phyloP scores from a whole-genome alignment of 2,888 invertebrate genomes.

The Eurytoma adleriae region DNA sequence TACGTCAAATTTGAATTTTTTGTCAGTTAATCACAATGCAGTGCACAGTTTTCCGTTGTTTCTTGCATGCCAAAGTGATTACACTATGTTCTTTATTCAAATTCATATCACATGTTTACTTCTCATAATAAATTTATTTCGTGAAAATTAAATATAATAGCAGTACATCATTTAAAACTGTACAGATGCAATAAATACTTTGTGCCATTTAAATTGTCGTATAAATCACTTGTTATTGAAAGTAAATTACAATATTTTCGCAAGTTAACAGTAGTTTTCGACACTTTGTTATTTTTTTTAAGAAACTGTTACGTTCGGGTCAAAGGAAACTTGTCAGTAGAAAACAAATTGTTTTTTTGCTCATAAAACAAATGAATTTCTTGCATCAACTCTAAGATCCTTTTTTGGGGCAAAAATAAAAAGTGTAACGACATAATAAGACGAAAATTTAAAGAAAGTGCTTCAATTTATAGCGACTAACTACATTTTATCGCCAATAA shows the following conservation, averaged over 20 bases:
- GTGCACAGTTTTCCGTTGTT: too few relatives aligned
- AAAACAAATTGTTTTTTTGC: conserved; percentile 17
- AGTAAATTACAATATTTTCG: conserved; percentile 14
- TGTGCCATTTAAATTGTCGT: background rate
- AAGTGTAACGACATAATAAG: background rate
- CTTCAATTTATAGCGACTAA: background rate
- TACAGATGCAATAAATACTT: background rate
- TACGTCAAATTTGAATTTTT: too few relatives aligned
- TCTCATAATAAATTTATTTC: background rate
- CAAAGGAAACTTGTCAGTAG: background rate
- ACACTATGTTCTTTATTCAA: too few relatives aligned
- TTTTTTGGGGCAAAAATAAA: background rate
- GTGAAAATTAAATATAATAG: background rate
- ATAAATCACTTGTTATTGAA: background rate
- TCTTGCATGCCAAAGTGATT: too few relatives aligned
- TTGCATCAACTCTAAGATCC: conserved; percentile 3
- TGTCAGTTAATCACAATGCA: too few relatives aligned
- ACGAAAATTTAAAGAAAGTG: conserved; percentile 12
- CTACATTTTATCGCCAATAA: too few relatives aligned
- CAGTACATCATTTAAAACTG: background rate
- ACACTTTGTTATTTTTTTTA: conserved; percentile 3
- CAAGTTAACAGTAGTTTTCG: conserved; percentile 3
- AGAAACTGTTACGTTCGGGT: conserved; percentile 8
- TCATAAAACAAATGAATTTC: conserved; percentile 25
- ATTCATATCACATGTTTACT: background rate